Evolutionary conservation across 2,113 vertebrate species (phyloP), one percentile per base, ranked within the genome.

Genomic region (Casuarius casuarius): DNA sequence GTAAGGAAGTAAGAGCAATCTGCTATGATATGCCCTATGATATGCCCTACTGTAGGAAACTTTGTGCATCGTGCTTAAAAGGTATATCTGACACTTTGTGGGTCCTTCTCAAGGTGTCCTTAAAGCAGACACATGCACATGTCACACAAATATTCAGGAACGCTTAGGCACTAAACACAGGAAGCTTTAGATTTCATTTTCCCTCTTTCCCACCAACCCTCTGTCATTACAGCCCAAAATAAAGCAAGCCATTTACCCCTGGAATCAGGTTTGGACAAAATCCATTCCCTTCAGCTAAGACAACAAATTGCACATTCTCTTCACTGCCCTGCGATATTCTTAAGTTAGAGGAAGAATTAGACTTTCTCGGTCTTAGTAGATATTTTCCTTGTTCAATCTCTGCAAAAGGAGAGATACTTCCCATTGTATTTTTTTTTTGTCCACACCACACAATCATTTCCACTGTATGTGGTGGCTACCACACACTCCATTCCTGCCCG

Each of bases 401-500:
- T 70, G 62, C 58, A 85, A 61, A 73, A 79, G 6, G 10, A 89
- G 2, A 84, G 62, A 68, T 38, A 56, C 44, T 89, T 92, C 71
- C 62, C 56, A 82, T 3, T 14, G 6, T 65, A 46, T 63, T 20
- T 46, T 58, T 42, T 49, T 63, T 63, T 35, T 33, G 6, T 26
- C 33, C 3, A 6, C 21, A 87, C 72, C 56, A 92, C 89, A 61
- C 92, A 72, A 68, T 75, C 73, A 89, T 89, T 78, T 90, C 73
- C 88, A 94, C 70, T 0, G 0, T 35, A 81, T 59, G 73, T 80
- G 93, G 48, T 1, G 33, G 83, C 52, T 72, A 75, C 95, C 75
- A 87, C 94, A 94, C 58, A 84, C 80, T 84, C 95, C 67, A 95
- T 94, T 96, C 95, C 93, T 97, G 51, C 51, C 79, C 81, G 79